phyloP scores from a whole-genome alignment of 2,113 vertebrate species.

The Ciconia maguari region DNA sequence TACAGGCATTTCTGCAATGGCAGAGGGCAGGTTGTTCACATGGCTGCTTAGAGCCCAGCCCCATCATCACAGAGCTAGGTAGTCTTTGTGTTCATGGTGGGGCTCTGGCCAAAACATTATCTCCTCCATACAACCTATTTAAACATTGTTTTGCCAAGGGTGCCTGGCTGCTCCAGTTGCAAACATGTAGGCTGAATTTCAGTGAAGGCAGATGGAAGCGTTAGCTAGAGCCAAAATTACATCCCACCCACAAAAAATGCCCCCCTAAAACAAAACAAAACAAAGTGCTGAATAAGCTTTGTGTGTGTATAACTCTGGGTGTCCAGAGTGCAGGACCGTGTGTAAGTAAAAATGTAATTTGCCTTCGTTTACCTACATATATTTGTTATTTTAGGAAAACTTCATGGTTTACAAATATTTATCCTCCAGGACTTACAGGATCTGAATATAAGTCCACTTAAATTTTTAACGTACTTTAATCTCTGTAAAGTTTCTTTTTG shows the following conservation, averaged over 20 bases:
- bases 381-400: background rate
- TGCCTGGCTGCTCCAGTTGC: background rate
- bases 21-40: background rate
- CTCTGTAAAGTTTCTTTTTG: background rate
- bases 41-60: background rate
- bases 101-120: background rate
- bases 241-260: background rate
- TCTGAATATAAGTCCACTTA: background rate
- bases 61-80: background rate
- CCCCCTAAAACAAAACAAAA: background rate
- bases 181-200: background rate
- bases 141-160: background rate
- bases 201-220: background rate
- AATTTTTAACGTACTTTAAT: background rate
- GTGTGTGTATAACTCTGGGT: background rate
- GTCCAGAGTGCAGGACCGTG: background rate
- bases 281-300: background rate
- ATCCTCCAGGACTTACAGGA: background rate
- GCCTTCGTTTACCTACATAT: background rate
- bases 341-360: background rate
- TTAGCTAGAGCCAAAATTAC: background rate
- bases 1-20: background rate
- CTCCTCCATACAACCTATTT: background rate
- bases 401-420: slow-evolving; percentile 8
- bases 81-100: background rate